Evolutionary conservation across 2,113 vertebrate species (phyloP).

Genomic region (Antechinus flavipes): DNA sequence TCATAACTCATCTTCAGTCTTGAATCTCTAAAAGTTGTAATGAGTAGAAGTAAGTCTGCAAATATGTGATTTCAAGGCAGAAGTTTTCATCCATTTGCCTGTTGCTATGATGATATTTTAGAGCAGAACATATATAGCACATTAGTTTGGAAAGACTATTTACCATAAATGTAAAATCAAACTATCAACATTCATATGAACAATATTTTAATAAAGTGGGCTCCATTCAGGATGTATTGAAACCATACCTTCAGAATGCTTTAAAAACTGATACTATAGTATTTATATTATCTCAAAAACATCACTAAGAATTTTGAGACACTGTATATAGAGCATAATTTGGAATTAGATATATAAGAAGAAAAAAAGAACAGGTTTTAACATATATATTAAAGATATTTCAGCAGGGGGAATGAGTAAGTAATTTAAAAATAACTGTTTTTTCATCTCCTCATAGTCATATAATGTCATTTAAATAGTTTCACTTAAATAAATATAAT

Average conservation of each 20-base stretch:
- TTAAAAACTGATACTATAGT: background rate
- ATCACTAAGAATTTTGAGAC: background rate
- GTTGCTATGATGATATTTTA: background rate
- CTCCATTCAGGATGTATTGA: background rate
- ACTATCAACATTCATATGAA: slow-evolving; percentile 8
- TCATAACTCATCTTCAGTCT: background rate
- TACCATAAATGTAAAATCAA: background rate
- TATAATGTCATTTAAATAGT: background rate
- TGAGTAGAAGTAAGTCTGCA: background rate
- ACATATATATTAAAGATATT: background rate
- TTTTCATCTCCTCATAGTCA: background rate
- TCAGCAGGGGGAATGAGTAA: background rate
- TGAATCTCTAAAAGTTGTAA: background rate
- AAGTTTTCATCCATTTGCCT: background rate
- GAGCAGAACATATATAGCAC: background rate
- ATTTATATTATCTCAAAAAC: background rate
- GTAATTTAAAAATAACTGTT: background rate
- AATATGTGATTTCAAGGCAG: background rate
- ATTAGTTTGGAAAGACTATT: background rate
- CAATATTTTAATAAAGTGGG: slow-evolving; percentile 17
- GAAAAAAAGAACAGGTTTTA: background rate
- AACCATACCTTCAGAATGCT: background rate
- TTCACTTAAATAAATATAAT: background rate
- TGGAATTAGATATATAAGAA: background rate
- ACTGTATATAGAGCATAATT: background rate